Percentiles rank a stretch among this genome's conserved stretches.
These are phyloP conservation scores for Drosophila varians DNA, from an alignment of 1,140 invertebrate genomes.

Conservation along the genomic window DNA sequence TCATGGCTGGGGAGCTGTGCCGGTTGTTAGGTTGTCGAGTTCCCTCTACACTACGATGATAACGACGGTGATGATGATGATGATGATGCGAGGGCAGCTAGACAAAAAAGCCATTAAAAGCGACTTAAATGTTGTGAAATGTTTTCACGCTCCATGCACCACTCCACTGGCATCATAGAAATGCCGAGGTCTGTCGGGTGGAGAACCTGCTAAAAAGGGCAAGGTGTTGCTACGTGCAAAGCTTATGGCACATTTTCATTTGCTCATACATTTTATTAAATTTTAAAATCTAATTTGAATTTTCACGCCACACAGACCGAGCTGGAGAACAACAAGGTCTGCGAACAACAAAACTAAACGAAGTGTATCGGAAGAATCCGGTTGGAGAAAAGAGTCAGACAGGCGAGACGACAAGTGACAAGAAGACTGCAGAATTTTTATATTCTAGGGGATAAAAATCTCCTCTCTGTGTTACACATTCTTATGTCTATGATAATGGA, in stretches of 20 bases:
- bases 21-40: neutral
- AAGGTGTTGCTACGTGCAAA: constrained; percentile 27
- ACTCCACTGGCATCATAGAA: neutral
- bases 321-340: constrained; percentile 20
- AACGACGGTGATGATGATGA: neutral
- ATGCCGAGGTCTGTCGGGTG: neutral
- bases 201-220: neutral
- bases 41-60: neutral
- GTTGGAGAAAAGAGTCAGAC: constrained; percentile 12
- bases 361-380: constrained; percentile 57
- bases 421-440: constrained; percentile 14
- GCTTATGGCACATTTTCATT: constrained; percentile 70
- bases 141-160: constrained; percentile 47
- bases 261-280: constrained; percentile 74
- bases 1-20: constrained; percentile 19
- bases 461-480: no score
- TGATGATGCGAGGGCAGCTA: constrained; percentile 35
- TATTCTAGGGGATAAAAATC: no score
- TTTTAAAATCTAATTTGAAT: constrained; percentile 81
- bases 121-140: constrained; percentile 57
- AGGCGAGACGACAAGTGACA: constrained; percentile 8
- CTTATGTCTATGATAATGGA: no score
- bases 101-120: constrained; percentile 74
- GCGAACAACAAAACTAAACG: constrained; percentile 48
- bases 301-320: constrained; percentile 66